These are phyloP conservation scores for Noctua comes DNA, from an alignment of 2,888 invertebrate genomes.

Conservation along the genomic window DNA sequence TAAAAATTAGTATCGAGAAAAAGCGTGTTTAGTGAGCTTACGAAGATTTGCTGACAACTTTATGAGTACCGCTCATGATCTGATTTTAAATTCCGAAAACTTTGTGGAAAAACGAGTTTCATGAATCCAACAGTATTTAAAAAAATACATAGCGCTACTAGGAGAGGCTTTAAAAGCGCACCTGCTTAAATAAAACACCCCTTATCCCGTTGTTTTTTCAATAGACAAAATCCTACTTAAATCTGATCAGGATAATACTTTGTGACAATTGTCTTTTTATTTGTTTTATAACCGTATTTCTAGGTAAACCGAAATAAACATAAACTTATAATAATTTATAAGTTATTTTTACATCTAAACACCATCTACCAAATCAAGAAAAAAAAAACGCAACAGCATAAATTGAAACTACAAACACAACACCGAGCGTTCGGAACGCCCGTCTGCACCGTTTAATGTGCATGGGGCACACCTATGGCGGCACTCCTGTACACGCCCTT, in stretches of 20 bases:
- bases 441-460: constrained; percentile 69
- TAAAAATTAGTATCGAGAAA: background rate
- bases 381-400: background rate
- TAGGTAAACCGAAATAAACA: too few relatives aligned
- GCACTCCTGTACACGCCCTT: constrained; percentile 76
- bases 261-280: background rate
- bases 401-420: constrained; percentile 12
- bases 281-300: too few relatives aligned
- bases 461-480: constrained; percentile 73
- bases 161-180: too few relatives aligned
- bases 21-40: background rate
- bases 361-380: background rate
- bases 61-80: background rate
- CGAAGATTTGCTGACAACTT: background rate
- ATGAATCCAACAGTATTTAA: too few relatives aligned
- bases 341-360: background rate
- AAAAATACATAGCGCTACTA: too few relatives aligned
- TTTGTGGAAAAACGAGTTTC: background rate
- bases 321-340: too few relatives aligned
- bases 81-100: background rate
- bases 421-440: constrained; percentile 38
- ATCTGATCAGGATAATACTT: background rate
- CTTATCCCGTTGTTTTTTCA: background rate
- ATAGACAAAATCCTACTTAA: too few relatives aligned
- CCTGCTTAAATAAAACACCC: background rate